Evolutionary conservation across 1,140 invertebrate species (phyloP).

Genomic region (Drosophila persimilis): DNA sequence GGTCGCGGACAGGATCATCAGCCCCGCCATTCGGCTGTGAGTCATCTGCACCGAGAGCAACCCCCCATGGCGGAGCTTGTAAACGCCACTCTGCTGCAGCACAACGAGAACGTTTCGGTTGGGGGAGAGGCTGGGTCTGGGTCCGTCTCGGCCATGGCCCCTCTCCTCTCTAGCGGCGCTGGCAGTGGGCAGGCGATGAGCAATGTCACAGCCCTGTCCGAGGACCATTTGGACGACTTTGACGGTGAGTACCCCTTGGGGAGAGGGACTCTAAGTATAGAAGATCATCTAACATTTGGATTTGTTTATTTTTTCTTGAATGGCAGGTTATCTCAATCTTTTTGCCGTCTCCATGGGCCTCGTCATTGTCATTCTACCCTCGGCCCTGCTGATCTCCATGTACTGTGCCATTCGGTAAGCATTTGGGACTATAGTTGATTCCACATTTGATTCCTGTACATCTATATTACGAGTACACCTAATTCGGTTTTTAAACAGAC

Average conservation of each 20-base stretch:
- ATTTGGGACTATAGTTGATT: too few species aligned
- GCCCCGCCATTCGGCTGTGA: constrained; percentile 14
- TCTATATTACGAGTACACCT: too few species aligned
- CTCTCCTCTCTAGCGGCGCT: constrained; percentile 34
- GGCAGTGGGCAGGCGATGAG: constrained; percentile 34
- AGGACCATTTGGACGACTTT: constrained; percentile 53
- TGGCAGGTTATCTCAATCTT: constrained; percentile 59
- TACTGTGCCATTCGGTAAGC: constrained; percentile 73
- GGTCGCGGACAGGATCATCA: constrained; percentile 11
- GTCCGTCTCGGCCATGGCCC: constrained; percentile 60
- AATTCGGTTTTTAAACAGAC: too few species aligned
- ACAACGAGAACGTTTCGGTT: constrained; percentile 13
- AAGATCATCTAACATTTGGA: too few species aligned
- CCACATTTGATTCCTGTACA: too few species aligned
- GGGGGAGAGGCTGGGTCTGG: constrained; percentile 9
- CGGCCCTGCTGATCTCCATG: constrained; percentile 64
- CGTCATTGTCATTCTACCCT: constrained; percentile 68
- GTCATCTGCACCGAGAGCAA: constrained; percentile 73
- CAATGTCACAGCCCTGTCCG: constrained; percentile 60
- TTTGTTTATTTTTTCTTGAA: not conserved
- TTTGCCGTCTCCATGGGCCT: constrained; percentile 72
- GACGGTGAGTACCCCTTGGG: constrained; percentile 49
- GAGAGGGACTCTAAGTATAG: too few species aligned
- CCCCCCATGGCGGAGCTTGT: constrained; percentile 63
- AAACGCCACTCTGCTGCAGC: constrained; percentile 61